Base-by-base conservation (phyloP, 2,113 vertebrate species). In the Poeciliopsis prolifica region DNA sequence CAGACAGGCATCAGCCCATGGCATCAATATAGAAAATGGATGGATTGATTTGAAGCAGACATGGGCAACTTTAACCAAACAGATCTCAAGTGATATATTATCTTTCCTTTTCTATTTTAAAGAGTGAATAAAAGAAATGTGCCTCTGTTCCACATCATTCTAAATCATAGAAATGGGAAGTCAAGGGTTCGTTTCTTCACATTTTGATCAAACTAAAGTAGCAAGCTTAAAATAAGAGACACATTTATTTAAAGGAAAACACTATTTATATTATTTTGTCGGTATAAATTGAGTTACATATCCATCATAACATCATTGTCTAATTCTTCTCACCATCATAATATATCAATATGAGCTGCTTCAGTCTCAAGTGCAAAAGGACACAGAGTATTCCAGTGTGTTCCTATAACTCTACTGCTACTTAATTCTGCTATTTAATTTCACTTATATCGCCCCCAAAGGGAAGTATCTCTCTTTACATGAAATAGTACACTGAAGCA, bases 341-440 rank as follows among this genome's bases (percentile, higher is more conserved):
- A 70, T 17, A 48, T 22, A 37, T 64, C 62, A 78, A 70, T 75
- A 77, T 63, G 78, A 37, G 61, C 65, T 17, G 61, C 63, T 81
- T 82, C 78, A 70, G 69, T 78, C 84, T 82, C 82, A 80, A 79
- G 82, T 70, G 86, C 81, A 77, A 84, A 85, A 86, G 85, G 83
- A 80, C 86, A 84, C 26, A 28, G 79, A 79, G 80, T 67, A 61
- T 84, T 82, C 76, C 54, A 31, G 67, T 26, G n/a, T 30, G 29
- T 88, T 83, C 78, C 68, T 54, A 42, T 70, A 87, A 33, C 70
- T 72, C 60, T 15, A 22, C 77, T 28, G 44, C 51, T 44, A 24
- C 77, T 68, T 63, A 80, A 70, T 58, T 58, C 51, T 58, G 51
- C 51, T 24, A 58, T 58, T 58, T 58, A 72, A 61, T 48, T 22